These are phyloP conservation scores for Thecophora atra DNA, from an alignment of 2,888 invertebrate species.

Conservation along the genomic window DNA sequence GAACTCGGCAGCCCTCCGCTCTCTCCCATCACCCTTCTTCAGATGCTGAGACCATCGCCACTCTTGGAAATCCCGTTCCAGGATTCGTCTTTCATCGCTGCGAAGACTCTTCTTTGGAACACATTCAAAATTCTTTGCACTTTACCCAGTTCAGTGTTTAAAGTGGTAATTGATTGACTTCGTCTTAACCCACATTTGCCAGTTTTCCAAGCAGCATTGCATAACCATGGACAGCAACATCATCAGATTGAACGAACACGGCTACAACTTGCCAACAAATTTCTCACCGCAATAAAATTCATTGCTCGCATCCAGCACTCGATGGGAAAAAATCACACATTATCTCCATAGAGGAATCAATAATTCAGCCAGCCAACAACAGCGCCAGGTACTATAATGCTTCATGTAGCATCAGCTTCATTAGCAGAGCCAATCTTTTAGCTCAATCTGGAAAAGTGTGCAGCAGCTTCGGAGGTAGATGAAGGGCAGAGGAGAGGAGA, in stretches of 20 bases:
- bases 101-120: no score
- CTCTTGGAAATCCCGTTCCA: no score
- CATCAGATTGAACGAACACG: not conserved
- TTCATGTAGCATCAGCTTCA: slow-evolving; percentile 13
- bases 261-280: not conserved
- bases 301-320: not conserved
- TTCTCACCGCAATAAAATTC: not conserved
- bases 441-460: not conserved
- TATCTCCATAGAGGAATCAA: slow-evolving; percentile 60
- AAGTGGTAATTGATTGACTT: not conserved
- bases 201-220: not conserved
- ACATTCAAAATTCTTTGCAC: no score
- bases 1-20: no score
- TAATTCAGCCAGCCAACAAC: slow-evolving; percentile 49
- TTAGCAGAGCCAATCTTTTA: slow-evolving; percentile 26
- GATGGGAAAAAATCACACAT: slow-evolving; percentile 60
- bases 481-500: no score
- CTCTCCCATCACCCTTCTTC: no score
- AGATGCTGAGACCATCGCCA: no score
- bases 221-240: not conserved
- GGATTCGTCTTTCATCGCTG: no score
- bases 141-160: no score
- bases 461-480: not conserved
- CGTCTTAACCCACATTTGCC: not conserved
- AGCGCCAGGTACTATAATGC: not conserved